These are phyloP conservation scores for Brassicogethes aeneus DNA, from an alignment of 2,888 invertebrate species.

Conservation along the genomic window DNA sequence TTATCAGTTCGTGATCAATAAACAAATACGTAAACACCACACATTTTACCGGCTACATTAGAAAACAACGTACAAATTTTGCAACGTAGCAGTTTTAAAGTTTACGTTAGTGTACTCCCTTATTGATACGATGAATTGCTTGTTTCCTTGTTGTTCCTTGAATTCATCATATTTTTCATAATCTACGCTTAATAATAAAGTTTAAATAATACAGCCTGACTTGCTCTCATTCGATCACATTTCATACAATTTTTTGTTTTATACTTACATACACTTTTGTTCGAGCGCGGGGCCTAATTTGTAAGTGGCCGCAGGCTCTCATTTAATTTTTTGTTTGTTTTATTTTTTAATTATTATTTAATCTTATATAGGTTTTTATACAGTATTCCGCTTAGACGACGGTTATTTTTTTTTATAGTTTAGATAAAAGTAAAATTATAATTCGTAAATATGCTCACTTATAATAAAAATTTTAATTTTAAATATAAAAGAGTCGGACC, in stretches of 20 bases:
- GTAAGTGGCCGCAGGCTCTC: conserved; percentile 19
- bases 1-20: conserved; percentile 26
- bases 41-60: conserved; percentile 22
- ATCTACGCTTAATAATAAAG: conserved; percentile 26
- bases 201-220: conserved; percentile 39
- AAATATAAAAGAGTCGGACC: conserved; percentile 28
- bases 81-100: too few species aligned
- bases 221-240: conserved; percentile 32
- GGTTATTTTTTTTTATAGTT: too few species aligned
- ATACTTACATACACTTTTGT: conserved; percentile 15
- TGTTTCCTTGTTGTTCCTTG: too few species aligned
- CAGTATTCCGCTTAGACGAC: conserved; percentile 25
- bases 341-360: conserved; percentile 18
- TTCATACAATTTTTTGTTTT: conserved; percentile 15
- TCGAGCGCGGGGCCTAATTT: conserved; percentile 18
- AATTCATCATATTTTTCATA: conserved; percentile 13
- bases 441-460: conserved; percentile 31
- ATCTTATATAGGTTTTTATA: conserved; percentile 24
- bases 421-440: conserved; percentile 28
- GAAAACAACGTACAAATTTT: conserved; percentile 19
- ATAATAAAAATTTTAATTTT: conserved; percentile 28
- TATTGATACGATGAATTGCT: too few species aligned
- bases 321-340: conserved; percentile 13
- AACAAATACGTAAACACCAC: conserved; percentile 30
- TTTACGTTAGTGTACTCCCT: too few species aligned